Base-by-base conservation (phyloP, 1,140 invertebrate genomes). In the Drosophila tropicalis region DNA sequence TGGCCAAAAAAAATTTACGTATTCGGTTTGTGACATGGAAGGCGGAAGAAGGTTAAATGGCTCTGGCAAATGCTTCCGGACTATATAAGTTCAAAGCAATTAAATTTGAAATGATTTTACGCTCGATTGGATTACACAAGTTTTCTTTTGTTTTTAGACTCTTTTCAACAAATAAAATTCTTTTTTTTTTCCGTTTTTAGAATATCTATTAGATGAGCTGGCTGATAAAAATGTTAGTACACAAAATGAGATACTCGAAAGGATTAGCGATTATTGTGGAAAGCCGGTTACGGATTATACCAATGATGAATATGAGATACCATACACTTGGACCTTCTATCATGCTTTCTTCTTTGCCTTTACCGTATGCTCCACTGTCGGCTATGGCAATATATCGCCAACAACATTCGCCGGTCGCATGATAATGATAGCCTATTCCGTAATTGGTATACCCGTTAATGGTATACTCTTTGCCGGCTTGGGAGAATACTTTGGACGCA, bases 361-460 rank as follows among this genome's bases (percentile, higher is more conserved):
- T 76, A 99, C 97, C 1, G 97, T 98, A 5, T 96, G 98, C 76
- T 98, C 97, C 83, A 99, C 98, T 5, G 98, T 99, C 75, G 97
- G 97, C 58, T 98, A 98, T 92, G 97, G 97, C 57, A 97, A 98
- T 91, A 93, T 97, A 79, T 95, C 97, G 0, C 97, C 98, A 1
- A 97, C 97, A 9, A 98, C 96, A 1, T 94, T 94, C 64, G 92
- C 96, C 1, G 96, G 97, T 13, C 95, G 97, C 68, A 95, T 98
- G 58, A 93, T 98, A 40, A 98, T 98, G 93, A 98, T 99, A 80
- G 95, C 97, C 67, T 99, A 99, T 91, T 97, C 96, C 0, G 92
- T 99, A 15, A 95, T 99, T 66, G 98, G 98, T n/a, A 98, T 99
- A 70, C 98, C 98, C 0, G 95, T 99, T 87, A 98, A 98, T 86